Percentiles rank a stretch among this genome's conserved stretches.
These are phyloP conservation scores for Heliconius hewitsoni DNA, from an alignment of 1,140 invertebrate species.

Conservation along the genomic window DNA sequence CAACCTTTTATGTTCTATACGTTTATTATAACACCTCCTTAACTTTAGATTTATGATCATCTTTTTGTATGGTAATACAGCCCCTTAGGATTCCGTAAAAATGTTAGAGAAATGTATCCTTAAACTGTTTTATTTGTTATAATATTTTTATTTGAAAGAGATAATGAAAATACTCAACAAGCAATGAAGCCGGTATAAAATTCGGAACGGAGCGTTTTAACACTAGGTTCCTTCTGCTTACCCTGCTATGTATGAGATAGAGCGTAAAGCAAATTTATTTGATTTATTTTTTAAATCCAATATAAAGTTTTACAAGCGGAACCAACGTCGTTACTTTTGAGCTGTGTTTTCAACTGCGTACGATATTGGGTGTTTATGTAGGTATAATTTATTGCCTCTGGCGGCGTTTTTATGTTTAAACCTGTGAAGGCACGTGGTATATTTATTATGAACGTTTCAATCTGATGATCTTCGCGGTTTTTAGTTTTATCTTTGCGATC, in stretches of 20 bases:
- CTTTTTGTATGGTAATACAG: constrained; percentile 71
- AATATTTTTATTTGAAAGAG: too few relatives aligned
- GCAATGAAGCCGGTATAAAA: too few relatives aligned
- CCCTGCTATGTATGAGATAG: too few relatives aligned
- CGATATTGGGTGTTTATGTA: constrained; percentile 72
- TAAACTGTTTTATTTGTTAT: too few relatives aligned
- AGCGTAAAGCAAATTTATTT: too few relatives aligned
- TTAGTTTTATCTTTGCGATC: constrained; percentile 34
- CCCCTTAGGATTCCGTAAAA: constrained; percentile 14
- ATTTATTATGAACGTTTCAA: constrained; percentile 74
- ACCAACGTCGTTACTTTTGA: background rate
- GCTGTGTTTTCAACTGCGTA: constrained; percentile 50
- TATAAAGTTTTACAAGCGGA: background rate
- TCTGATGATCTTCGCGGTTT: constrained; percentile 65
- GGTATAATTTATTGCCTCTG: constrained; percentile 69
- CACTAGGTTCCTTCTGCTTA: too few relatives aligned
- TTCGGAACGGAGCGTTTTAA: too few relatives aligned
- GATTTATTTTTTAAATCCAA: background rate
- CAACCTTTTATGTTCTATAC: constrained; percentile 66
- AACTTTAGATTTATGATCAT: constrained; percentile 72
- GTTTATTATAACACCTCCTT: constrained; percentile 80
- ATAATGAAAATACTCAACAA: too few relatives aligned
- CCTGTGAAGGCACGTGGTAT: constrained; percentile 65
- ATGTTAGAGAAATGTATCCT: background rate
- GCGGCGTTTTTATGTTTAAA: constrained; percentile 69